These are phyloP conservation scores for Himantopus leucocephalus DNA, from an alignment of 2,113 vertebrate genomes.

Conservation along the genomic window DNA sequence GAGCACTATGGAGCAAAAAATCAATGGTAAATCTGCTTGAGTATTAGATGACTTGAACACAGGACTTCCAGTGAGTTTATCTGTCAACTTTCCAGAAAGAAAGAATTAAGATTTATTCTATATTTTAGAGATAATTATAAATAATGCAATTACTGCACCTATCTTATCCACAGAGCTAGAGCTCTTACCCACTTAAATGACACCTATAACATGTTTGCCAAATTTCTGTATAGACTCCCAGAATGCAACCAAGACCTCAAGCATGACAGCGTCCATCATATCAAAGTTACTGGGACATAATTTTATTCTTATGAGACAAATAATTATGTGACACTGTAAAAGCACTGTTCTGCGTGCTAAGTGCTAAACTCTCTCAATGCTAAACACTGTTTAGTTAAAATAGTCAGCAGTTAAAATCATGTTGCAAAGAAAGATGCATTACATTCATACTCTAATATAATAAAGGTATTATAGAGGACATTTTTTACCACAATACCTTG, in stretches of 20 bases:
- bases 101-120: background rate
- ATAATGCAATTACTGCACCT: background rate
- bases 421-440: background rate
- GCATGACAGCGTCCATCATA: background rate
- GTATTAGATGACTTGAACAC: background rate
- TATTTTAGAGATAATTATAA: background rate
- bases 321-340: background rate
- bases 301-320: background rate
- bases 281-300: background rate
- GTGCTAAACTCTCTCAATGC: background rate
- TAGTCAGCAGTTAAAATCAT: background rate
- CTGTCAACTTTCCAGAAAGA: background rate
- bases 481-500: background rate
- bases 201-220: background rate
- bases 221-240: background rate
- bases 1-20: background rate
- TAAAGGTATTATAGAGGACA: background rate
- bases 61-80: background rate
- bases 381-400: background rate
- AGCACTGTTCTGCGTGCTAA: background rate
- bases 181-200: background rate
- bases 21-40: background rate
- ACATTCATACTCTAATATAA: background rate
- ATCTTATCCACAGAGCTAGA: background rate
- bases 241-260: background rate